Percentiles rank a stretch among this genome's conserved stretches.
Conservation (phyloP, 2,113 vertebrate genomes). For the Syngnathoides biaculeatus region DNA sequence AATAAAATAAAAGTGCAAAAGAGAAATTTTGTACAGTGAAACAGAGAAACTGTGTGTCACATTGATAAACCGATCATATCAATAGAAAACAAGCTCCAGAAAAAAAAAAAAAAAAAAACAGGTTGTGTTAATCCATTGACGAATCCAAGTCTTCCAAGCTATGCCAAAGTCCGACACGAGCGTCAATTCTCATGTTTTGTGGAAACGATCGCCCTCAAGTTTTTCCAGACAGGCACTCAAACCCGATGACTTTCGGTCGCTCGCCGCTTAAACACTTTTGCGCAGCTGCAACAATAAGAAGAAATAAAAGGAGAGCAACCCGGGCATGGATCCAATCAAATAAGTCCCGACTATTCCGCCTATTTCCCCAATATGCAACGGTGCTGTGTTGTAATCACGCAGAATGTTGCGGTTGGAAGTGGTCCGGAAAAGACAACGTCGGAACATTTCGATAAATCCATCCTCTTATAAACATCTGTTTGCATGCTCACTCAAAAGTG, state of each 20-base stretch:
- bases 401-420: background rate
- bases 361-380: slow-evolving; percentile 1
- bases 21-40: no score
- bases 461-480: background rate
- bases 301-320: background rate
- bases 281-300: background rate
- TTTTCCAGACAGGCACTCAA: background rate
- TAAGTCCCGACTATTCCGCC: background rate
- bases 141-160: background rate
- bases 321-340: background rate
- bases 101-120: background rate
- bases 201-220: no score
- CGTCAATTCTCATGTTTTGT: background rate
- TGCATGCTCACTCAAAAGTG: background rate
- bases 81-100: background rate
- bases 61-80: no score
- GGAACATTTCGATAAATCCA: background rate
- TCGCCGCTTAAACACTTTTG: background rate
- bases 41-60: no score
- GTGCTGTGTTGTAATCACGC: background rate
- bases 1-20: no score
- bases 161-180: background rate
- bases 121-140: no score
- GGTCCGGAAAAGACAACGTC: background rate
- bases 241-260: background rate